A percentile compares a stretch with the other conserved stretches of the same genome.
Conservation (phyloP, 2,797 vertebrate genomes). For the Oryzias sinensis region DNA sequence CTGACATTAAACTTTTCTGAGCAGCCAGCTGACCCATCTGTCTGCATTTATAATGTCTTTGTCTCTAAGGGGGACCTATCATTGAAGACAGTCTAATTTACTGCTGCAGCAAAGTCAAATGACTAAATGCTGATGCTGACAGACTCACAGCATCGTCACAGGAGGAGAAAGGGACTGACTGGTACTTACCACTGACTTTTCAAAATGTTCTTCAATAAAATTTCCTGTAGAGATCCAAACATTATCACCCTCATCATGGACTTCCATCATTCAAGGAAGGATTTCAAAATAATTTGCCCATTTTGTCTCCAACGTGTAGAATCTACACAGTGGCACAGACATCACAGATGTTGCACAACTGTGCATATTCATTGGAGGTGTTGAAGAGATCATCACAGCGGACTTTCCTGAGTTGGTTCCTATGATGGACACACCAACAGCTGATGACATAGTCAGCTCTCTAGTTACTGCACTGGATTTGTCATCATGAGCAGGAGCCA, state of each 20-base stretch:
- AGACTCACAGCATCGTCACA: conserved; percentile 18
- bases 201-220: background rate
- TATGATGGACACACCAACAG: too few relatives aligned
- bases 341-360: too few relatives aligned
- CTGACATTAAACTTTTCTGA: conserved; percentile 34
- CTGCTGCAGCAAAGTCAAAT: conserved; percentile 35
- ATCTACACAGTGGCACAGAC: too few relatives aligned
- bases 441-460: too few relatives aligned
- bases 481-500: too few relatives aligned
- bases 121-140: conserved; percentile 44
- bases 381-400: too few relatives aligned
- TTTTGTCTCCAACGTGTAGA: too few relatives aligned
- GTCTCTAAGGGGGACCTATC: conserved; percentile 39
- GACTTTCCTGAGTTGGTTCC: too few relatives aligned
- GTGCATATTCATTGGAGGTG: too few relatives aligned
- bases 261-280: background rate
- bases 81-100: conserved; percentile 46
- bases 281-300: background rate
- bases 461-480: too few relatives aligned
- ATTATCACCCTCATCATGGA: background rate
- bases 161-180: conserved; percentile 15
- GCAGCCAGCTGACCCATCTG: conserved; percentile 51
- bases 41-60: conserved; percentile 22
- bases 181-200: background rate
- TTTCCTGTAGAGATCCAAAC: background rate